Base-by-base conservation (phyloP, 2,797 vertebrate genomes). In the Cirrhinus mrigala region DNA sequence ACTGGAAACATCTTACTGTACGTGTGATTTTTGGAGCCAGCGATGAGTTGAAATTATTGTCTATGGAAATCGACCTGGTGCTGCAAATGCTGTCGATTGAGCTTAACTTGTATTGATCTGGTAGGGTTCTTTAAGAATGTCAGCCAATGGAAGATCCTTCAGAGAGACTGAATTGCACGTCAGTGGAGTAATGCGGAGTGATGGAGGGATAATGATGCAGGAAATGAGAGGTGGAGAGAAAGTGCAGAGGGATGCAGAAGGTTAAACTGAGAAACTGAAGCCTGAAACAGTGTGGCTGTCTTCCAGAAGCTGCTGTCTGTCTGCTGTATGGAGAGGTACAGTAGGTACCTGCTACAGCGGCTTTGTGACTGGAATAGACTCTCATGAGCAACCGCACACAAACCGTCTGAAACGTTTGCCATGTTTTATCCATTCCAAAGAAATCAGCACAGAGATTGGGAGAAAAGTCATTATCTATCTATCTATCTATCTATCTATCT, bases 121-220 rank as follows among this genome's bases (percentile, higher is more conserved):
- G 1, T 48, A 33, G 11, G 4, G 11, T 75, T 44, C 9, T 40
- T 44, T 20, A 44, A 54, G 33, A 18, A 71, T 20, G 33, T 81
- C 48, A 18, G 79, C 66, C 50, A 56, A 12, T 9, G 44, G 79
- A 52, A 56, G 79, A 70, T 69, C 64, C 64, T 70, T 81, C 29
- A 4, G 76, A 44, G 37, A 29, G 46, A 84, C 29, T 46, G 33
- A 69, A 18, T 33, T 18, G 71, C 27, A 37, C 24, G 69, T 14
- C 79, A 29, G 87, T 82, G 52, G 60, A 74, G 40, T 64, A 18
- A 64, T 37, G 10, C 1, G 4, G 33, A 83, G 48, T 37, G 80
- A 85, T 58, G 82, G 76, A 86, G 46, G 2, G 27, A 68, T 84
- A 84, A 79, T 90, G 14, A 48, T 52, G 86, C 64, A n/a, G 79